phyloP scores from a whole-genome alignment of 2,113 vertebrate genomes.

The Neodon shergylaensis region DNA sequence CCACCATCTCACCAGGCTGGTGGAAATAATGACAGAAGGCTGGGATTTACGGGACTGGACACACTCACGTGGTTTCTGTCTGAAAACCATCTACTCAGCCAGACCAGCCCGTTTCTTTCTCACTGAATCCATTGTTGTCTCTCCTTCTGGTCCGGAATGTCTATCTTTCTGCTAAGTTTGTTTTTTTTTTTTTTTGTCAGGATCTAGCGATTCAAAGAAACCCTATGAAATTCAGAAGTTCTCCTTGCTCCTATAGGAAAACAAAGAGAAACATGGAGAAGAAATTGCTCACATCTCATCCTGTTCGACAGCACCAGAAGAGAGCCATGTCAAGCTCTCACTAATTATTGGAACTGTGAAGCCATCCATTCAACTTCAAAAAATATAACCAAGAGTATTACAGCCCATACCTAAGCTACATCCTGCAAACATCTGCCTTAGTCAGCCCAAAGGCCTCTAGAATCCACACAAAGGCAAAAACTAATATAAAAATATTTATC shows the following conservation, averaged over 20 bases:
- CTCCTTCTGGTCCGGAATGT: not conserved
- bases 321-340: not conserved
- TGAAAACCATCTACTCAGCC: not conserved
- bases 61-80: not conserved
- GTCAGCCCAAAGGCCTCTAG: not conserved
- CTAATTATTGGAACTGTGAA: not conserved
- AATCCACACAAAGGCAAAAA: not conserved
- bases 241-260: not conserved
- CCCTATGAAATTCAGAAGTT: not conserved
- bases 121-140: not conserved
- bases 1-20: not conserved
- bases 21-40: not conserved
- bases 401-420: not conserved
- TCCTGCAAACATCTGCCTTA: not conserved
- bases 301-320: too few species aligned
- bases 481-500: not conserved
- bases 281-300: not conserved
- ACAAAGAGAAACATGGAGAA: not conserved
- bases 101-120: not conserved
- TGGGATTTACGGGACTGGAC: not conserved
- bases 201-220: conserved; percentile 18
- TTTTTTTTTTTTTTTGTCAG: not conserved
- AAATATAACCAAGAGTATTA: not conserved
- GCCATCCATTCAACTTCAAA: not conserved
- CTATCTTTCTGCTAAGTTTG: not conserved